A percentile compares a stretch with the other conserved stretches of the same genome.
Evolutionary conservation across 2,797 vertebrate species (phyloP).

Genomic region (Eutrigla gurnardus): DNA sequence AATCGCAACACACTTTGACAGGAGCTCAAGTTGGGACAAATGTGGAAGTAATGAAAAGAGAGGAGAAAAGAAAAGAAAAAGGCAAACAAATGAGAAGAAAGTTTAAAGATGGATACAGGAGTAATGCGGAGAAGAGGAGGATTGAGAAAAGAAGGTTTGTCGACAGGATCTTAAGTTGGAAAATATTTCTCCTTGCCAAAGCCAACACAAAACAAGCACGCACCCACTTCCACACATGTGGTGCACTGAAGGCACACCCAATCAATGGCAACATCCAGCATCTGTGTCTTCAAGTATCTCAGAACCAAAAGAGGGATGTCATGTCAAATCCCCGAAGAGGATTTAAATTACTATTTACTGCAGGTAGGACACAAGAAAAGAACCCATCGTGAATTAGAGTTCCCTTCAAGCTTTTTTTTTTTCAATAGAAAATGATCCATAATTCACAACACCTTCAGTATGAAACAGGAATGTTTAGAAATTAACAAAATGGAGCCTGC

Average conservation of each 20-base stretch:
- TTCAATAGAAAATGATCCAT: conserved; percentile 73
- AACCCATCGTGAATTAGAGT: conserved; percentile 66
- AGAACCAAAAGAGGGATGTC: conserved; percentile 56
- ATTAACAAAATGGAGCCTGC: conserved; percentile 78
- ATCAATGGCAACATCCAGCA: conserved; percentile 63
- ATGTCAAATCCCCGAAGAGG: conserved; percentile 67
- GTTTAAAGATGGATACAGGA: conserved; percentile 23
- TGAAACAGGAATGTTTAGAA: conserved; percentile 74
- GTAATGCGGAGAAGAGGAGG: conserved; percentile 38
- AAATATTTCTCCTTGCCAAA: conserved; percentile 73
- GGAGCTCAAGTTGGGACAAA: conserved; percentile 58
- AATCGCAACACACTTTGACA: conserved; percentile 45
- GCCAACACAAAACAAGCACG: conserved; percentile 67
- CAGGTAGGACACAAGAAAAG: conserved; percentile 58
- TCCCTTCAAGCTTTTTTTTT: conserved; percentile 63
- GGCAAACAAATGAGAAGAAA: conserved; percentile 32
- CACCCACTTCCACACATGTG: conserved; percentile 56
- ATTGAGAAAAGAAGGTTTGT: conserved; percentile 53
- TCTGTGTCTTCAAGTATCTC: conserved; percentile 66
- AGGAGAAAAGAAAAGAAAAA: not conserved
- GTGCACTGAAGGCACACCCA: conserved; percentile 66
- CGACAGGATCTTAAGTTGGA: conserved; percentile 67
- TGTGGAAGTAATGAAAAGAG: conserved; percentile 30
- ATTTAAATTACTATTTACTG: conserved; percentile 78
- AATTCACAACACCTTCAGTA: conserved; percentile 71